phyloP scores from a whole-genome alignment of 2,888 invertebrate genomes.

The Theodoxus fluviatilis region DNA sequence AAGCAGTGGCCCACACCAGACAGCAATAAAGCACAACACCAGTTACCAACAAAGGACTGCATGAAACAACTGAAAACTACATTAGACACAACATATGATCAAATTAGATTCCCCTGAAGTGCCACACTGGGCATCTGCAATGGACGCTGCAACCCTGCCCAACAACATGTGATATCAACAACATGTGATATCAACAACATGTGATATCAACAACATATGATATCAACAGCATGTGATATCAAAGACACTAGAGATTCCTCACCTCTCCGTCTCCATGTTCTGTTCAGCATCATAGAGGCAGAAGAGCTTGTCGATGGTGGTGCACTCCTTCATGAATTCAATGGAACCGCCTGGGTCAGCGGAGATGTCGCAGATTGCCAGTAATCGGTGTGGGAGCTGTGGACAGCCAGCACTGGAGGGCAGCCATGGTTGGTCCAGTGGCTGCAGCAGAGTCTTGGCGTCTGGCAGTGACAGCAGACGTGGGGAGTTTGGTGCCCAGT shows the following conservation, averaged over 20 bases:
- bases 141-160: too few relatives aligned
- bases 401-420: conserved; percentile 71
- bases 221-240: too few relatives aligned
- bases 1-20: too few relatives aligned
- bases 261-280: conserved; percentile 93
- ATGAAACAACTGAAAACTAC: too few relatives aligned
- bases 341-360: conserved; percentile 99
- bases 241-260: conserved; percentile 13
- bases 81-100: too few relatives aligned
- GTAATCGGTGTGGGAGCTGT: conserved; percentile 70
- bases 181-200: too few relatives aligned
- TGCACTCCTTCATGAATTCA: conserved; percentile 99
- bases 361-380: conserved; percentile 95
- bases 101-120: too few relatives aligned
- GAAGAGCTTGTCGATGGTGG: conserved; percentile 98
- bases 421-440: conserved; percentile 87
- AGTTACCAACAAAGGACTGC: too few relatives aligned
- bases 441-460: conserved; percentile 89
- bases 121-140: too few relatives aligned
- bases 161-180: too few relatives aligned
- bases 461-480: conserved; percentile 96
- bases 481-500: conserved; percentile 97
- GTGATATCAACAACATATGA: too few relatives aligned
- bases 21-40: too few relatives aligned
- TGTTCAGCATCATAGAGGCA: conserved; percentile 98